Evolutionary conservation across 2,888 invertebrate species (phyloP).

Genomic region (Cephus rjabovi): DNA sequence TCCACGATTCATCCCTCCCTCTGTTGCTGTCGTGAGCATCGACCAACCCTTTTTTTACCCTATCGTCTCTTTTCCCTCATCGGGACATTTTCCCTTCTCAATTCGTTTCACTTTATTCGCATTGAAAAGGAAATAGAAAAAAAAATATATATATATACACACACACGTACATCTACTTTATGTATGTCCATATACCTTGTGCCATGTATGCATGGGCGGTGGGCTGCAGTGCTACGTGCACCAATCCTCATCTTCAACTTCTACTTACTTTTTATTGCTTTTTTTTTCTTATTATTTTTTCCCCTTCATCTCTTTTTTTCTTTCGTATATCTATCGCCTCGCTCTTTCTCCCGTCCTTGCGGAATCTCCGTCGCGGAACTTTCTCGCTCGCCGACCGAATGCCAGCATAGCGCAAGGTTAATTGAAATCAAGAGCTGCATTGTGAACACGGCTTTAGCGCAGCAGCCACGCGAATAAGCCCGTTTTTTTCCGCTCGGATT

Average conservation of each 20-base stretch:
- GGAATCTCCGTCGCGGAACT: conserved; percentile 1
- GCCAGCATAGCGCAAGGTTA: conserved; percentile 32
- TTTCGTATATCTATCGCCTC: conserved; percentile 8
- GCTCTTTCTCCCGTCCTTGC: conserved; percentile 5
- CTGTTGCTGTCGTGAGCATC: background rate
- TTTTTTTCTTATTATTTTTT: background rate
- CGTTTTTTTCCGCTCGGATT: background rate
- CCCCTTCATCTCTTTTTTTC: conserved; percentile 15
- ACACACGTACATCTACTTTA: no score
- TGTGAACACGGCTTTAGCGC: conserved; percentile 39
- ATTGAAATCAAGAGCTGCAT: conserved; percentile 40
- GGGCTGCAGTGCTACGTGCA: background rate
- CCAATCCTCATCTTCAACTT: background rate
- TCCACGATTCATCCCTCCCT: background rate
- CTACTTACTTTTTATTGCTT: background rate
- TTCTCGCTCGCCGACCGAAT: conserved; percentile 27
- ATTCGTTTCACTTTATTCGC: background rate
- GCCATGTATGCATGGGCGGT: background rate
- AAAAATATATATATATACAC: background rate
- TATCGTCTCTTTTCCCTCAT: background rate
- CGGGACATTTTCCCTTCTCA: background rate
- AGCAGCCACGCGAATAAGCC: background rate
- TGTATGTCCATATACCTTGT: background rate
- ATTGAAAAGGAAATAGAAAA: background rate
- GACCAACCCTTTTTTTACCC: background rate